Conservation (phyloP, 2,888 invertebrate species). For the Proisotoma minuta region DNA sequence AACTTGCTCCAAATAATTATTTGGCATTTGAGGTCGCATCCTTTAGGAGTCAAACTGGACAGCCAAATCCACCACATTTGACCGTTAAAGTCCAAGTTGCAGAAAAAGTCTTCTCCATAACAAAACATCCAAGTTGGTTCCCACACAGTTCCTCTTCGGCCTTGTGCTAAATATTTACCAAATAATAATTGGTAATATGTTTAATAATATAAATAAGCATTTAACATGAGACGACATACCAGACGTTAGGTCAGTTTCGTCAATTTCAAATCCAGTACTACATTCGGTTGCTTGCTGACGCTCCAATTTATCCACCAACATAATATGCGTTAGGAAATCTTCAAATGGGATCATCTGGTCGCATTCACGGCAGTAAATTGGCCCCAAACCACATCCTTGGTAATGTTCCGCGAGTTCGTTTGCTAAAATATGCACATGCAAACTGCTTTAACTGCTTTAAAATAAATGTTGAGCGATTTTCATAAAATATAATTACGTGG, state of each 20-base stretch:
- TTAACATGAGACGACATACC: not conserved
- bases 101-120: conserved; percentile 35
- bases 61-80: conserved; percentile 37
- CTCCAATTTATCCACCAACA: conserved; percentile 26
- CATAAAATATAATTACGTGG: conserved; percentile 10
- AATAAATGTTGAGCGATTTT: too few relatives aligned
- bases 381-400: conserved; percentile 18
- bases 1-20: conserved; percentile 29
- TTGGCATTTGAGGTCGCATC: conserved; percentile 13
- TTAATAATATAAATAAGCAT: not conserved
- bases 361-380: conserved; percentile 34
- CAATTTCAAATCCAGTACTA: conserved; percentile 38
- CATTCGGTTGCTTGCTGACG: conserved; percentile 33
- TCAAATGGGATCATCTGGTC: conserved; percentile 29
- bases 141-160: conserved; percentile 22
- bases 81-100: conserved; percentile 25
- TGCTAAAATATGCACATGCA: too few relatives aligned
- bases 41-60: conserved; percentile 16
- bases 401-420: not conserved
- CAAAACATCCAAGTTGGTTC: conserved; percentile 39
- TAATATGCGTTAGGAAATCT: conserved; percentile 29
- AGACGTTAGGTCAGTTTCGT: conserved; percentile 22
- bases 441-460: too few relatives aligned
- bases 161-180: not conserved
- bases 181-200: conserved; percentile 1